A percentile compares a stretch with the other conserved stretches of the same genome.
Conservation (phyloP, 92 coral and sea anemone genomes). For the Palythoa grandiflora region DNA sequence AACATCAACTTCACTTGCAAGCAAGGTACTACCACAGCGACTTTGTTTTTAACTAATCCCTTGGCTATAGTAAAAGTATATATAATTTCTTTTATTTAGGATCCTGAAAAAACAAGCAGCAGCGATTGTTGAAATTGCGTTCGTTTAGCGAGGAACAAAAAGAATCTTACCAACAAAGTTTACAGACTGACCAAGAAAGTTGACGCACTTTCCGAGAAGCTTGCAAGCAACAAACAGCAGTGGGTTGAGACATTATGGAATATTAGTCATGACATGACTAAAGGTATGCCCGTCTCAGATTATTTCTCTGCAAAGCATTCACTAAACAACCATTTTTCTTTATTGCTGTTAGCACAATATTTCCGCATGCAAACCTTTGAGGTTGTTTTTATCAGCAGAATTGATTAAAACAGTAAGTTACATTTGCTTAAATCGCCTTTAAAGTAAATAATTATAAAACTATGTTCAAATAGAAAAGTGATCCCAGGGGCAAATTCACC, state of each 20-base stretch:
- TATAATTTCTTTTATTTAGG: too few species aligned
- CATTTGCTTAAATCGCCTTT: constrained; percentile 1
- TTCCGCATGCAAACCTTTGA: neutral
- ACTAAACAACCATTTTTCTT: constrained; percentile 1
- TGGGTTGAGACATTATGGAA: constrained; percentile 5
- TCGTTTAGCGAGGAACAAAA: constrained; percentile 6
- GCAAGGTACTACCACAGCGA: neutral
- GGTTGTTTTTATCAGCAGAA: neutral
- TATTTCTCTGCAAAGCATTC: neutral
- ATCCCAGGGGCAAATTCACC: too few species aligned
- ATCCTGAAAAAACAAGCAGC: too few species aligned
- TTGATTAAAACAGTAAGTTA: neutral
- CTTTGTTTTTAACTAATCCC: neutral
- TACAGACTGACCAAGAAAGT: neutral
- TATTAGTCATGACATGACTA: neutral
- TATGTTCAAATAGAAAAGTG: too few species aligned
- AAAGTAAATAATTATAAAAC: neutral
- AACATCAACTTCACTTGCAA: constrained; percentile 22
- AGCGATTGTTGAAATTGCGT: neutral
- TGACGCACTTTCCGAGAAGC: neutral
- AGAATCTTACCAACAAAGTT: neutral
- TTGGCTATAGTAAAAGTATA: neutral
- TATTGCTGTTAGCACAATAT: constrained; percentile 9
- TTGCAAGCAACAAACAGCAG: constrained; percentile 16
- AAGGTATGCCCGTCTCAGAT: constrained; percentile 16